Conservation (phyloP, 2,888 invertebrate species). For the Dorcus hopei region DNA sequence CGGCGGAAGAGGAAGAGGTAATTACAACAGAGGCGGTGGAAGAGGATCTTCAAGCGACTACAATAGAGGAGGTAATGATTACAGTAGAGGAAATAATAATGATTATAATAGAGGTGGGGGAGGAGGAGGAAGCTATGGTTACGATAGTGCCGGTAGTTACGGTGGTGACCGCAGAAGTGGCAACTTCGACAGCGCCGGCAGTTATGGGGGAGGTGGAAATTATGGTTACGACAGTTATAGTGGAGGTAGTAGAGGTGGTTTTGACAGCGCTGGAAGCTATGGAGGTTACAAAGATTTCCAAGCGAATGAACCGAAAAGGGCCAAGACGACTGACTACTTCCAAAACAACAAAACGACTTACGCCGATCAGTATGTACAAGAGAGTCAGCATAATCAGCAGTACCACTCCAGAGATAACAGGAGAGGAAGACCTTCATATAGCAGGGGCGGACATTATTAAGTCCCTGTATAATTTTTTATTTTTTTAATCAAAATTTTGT, state of each 20-base stretch:
- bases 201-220: slow-evolving; percentile 21
- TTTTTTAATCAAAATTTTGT: slow-evolving; percentile 1
- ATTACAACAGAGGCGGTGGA: slow-evolving; percentile 8
- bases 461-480: slow-evolving; percentile 2
- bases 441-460: slow-evolving; percentile 38
- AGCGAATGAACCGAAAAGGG: slow-evolving; percentile 42
- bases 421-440: slow-evolving; percentile 41
- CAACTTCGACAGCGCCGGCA: slow-evolving; percentile 46
- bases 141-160: slow-evolving; percentile 39
- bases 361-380: slow-evolving; percentile 49
- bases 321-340: slow-evolving; percentile 48
- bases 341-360: slow-evolving; percentile 44
- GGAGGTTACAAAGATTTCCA: slow-evolving; percentile 28
- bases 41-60: slow-evolving; percentile 21
- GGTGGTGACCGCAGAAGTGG: slow-evolving; percentile 24
- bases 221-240: slow-evolving; percentile 17
- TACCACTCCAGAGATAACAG: slow-evolving; percentile 38
- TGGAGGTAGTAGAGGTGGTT: slow-evolving; percentile 31
- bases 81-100: slow-evolving; percentile 22
- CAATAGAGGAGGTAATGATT: slow-evolving; percentile 21
- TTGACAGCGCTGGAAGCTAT: slow-evolving; percentile 40
- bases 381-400: slow-evolving; percentile 46
- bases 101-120: slow-evolving; percentile 24
- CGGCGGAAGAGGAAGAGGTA: slow-evolving; percentile 15
- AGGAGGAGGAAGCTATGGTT: slow-evolving; percentile 30